Evolutionary conservation across 2,888 invertebrate genomes (phyloP).

Genomic region (Ophion costatus): DNA sequence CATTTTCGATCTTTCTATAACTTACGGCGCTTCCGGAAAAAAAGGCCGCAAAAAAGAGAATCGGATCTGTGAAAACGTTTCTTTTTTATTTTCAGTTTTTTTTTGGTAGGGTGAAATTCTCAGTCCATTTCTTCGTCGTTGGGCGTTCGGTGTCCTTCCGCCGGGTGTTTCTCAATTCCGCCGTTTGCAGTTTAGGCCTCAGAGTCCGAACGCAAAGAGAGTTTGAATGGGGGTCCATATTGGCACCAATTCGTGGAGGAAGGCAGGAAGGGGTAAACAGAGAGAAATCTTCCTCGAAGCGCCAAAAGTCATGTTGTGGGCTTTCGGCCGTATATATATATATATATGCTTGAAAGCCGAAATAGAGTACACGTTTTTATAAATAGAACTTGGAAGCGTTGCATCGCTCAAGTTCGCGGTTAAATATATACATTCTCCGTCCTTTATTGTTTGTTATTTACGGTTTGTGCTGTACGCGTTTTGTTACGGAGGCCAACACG

Average conservation of each 20-base stretch:
- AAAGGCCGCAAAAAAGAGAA: no score
- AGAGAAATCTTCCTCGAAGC: constrained; percentile 50
- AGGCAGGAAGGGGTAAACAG: neutral
- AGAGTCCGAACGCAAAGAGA: neutral
- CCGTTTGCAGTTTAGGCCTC: no score
- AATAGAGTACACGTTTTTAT: constrained; percentile 69
- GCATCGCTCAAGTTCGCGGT: constrained; percentile 69
- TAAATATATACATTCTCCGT: constrained; percentile 65
- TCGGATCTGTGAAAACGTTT: no score
- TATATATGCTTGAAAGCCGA: constrained; percentile 32
- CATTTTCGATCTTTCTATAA: no score
- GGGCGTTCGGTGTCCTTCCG: no score
- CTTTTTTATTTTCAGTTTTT: no score
- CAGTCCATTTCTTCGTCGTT: no score
- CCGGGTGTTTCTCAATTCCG: no score
- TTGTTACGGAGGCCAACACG: constrained; percentile 59
- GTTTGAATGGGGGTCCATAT: constrained; percentile 2
- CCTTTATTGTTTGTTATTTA: constrained; percentile 69
- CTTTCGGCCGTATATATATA: constrained; percentile 23
- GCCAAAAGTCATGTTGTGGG: constrained; percentile 51
- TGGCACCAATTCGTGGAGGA: neutral
- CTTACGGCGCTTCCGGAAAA: no score
- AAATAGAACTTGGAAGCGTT: constrained; percentile 64
- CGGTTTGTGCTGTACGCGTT: constrained; percentile 55
- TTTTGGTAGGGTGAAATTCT: no score